Evolutionary conservation across 2,113 vertebrate species (phyloP).

Genomic region (Stegostoma tigrinum): DNA sequence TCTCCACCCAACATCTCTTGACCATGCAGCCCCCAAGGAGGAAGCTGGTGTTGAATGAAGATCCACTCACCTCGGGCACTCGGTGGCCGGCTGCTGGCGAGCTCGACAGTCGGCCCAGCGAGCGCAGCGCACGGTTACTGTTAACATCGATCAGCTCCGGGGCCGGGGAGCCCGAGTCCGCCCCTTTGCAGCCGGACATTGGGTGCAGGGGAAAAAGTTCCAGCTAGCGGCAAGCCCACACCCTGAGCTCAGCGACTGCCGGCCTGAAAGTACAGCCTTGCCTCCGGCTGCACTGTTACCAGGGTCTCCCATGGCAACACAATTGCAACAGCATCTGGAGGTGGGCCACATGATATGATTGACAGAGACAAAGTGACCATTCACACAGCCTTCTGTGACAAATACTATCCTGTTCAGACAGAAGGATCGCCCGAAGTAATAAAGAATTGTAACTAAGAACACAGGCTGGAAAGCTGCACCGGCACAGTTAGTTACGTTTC

Average conservation of each 20-base stretch:
- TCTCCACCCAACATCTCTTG: background rate
- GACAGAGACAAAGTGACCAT: background rate
- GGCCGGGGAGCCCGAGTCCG: background rate
- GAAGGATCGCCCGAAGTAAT: too few relatives aligned
- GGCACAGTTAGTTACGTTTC: too few relatives aligned
- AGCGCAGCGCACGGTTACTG: constrained; percentile 7
- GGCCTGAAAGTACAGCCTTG: background rate
- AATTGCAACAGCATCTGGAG: background rate
- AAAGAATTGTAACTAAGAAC: too few relatives aligned
- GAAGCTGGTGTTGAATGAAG: background rate
- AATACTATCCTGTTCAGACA: too few relatives aligned
- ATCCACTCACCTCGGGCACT: background rate
- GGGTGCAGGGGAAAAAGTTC: too few relatives aligned
- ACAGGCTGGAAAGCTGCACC: too few relatives aligned
- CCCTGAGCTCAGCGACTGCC: background rate
- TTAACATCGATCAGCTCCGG: constrained; percentile 21
- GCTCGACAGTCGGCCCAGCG: background rate
- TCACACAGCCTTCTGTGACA: background rate
- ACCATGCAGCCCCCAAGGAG: background rate
- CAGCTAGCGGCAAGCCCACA: background rate
- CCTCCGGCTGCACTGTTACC: background rate
- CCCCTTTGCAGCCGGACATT: background rate
- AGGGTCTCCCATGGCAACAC: background rate
- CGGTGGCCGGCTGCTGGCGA: background rate
- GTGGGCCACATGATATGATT: background rate